These are phyloP conservation scores for Trididemnum clinides DNA, from an alignment of 23 tunicate species.

Conservation along the genomic window DNA sequence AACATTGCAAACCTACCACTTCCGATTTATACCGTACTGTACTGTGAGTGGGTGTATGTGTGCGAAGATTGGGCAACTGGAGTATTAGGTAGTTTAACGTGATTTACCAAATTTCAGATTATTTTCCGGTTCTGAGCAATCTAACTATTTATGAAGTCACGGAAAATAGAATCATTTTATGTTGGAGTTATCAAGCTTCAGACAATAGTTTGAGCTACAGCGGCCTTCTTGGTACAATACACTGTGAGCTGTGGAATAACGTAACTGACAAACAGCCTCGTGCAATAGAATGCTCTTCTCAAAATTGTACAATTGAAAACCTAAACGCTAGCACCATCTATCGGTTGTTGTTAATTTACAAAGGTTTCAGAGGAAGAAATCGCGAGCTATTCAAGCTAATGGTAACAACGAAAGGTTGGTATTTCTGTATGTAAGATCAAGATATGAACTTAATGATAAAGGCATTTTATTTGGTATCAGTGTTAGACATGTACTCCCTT, in stretches of 20 bases:
- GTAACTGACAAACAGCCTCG: neutral
- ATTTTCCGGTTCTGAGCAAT: neutral
- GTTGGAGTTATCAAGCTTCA: neutral
- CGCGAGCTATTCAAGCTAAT: neutral
- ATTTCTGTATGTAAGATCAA: no score
- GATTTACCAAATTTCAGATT: neutral
- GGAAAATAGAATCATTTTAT: neutral
- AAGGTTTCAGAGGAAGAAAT: conserved; percentile 21
- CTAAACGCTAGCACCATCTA: conserved; percentile 52
- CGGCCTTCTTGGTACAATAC: no score
- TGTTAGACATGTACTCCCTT: no score
- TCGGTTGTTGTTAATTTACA: conserved; percentile 5
- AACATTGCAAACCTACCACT: no score
- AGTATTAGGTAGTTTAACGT: no score
- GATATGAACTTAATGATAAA: no score
- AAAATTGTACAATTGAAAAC: conserved; percentile 8
- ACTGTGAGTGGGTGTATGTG: no score
- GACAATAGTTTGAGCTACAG: neutral
- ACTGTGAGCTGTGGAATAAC: neutral
- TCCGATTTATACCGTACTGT: no score
- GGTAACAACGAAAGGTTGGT: conserved; percentile 20
- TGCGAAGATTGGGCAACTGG: no score
- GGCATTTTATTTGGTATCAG: no score
- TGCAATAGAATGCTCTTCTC: neutral
- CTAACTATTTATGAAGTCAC: neutral